phyloP scores from a whole-genome alignment of 92 coral and sea anemone genomes.

The Pocillopora meandrina region DNA sequence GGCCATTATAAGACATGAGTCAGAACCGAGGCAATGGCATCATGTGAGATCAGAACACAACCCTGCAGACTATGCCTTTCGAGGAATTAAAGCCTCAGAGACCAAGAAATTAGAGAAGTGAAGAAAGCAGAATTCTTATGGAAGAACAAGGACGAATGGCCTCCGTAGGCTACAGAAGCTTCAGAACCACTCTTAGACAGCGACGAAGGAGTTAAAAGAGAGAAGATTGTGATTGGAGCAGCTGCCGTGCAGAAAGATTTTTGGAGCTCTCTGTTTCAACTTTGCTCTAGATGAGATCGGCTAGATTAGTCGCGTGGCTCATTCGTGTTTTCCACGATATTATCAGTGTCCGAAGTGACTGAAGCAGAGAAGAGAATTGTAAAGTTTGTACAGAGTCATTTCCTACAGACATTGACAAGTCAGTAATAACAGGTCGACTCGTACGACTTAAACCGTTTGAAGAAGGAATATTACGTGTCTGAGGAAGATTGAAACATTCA shows the following conservation, averaged over 20 bases:
- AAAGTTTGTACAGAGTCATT: slow-evolving; percentile 52
- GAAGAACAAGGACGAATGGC: slow-evolving; percentile 55
- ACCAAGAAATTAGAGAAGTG: slow-evolving; percentile 51
- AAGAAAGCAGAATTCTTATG: slow-evolving; percentile 61
- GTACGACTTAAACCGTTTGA: slow-evolving; percentile 46
- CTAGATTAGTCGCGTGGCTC: slow-evolving; percentile 64
- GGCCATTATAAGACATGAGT: slow-evolving; percentile 33
- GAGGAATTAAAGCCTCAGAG: slow-evolving; percentile 62
- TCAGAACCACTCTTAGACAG: slow-evolving; percentile 11
- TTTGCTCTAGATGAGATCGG: slow-evolving; percentile 63
- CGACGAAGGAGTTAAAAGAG: slow-evolving; percentile 57
- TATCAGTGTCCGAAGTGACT: no score
- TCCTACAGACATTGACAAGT: slow-evolving; percentile 2
- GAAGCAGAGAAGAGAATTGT: slow-evolving; percentile 33
- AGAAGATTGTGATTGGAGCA: slow-evolving; percentile 33
- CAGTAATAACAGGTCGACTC: neutral
- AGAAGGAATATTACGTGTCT: slow-evolving; percentile 48
- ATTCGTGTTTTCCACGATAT: neutral
- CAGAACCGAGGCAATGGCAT: no score
- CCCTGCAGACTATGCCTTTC: slow-evolving; percentile 66
- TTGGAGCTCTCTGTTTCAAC: slow-evolving; percentile 47
- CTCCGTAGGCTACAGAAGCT: slow-evolving; percentile 54
- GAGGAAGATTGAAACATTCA: slow-evolving; percentile 47
- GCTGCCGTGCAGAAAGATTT: slow-evolving; percentile 38
- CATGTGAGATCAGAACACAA: slow-evolving; percentile 52